phyloP scores from a whole-genome alignment of 2,888 invertebrate genomes.

The Drosophila picticornis region DNA sequence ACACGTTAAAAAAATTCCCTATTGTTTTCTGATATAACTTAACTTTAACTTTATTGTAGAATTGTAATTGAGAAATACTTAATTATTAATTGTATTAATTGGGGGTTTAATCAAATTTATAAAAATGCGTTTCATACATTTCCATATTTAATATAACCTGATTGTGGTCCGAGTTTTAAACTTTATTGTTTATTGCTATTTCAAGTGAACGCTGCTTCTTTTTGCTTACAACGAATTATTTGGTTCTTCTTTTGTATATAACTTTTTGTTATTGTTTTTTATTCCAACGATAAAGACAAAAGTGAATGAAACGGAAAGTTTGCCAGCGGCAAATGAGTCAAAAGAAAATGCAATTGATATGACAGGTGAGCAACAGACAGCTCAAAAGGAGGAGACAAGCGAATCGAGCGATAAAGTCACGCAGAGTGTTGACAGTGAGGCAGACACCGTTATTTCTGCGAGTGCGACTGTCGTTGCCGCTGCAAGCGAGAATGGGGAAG shows the following conservation, averaged over 20 bases:
- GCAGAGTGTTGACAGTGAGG: neutral
- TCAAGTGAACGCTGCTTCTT: neutral
- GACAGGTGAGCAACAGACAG: constrained; percentile 6
- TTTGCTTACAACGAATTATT: neutral
- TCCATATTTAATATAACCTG: neutral
- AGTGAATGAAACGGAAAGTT: constrained; percentile 24
- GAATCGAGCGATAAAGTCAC: constrained; percentile 5
- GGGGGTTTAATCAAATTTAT: neutral
- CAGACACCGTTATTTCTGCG: neutral
- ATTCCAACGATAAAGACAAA: constrained; percentile 31
- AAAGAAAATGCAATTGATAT: constrained; percentile 22
- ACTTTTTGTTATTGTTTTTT: constrained; percentile 23
- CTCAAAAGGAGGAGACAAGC: constrained; percentile 3
- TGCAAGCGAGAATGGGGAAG: constrained; percentile 5
- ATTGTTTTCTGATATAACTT: neutral
- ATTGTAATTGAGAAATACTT: neutral
- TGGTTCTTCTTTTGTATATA: neutral
- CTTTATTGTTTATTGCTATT: neutral
- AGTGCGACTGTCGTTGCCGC: neutral
- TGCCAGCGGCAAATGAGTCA: constrained; percentile 11
- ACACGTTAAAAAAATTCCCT: neutral
- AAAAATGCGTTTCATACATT: neutral
- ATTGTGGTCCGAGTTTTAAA: neutral
- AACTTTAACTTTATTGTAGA: neutral
- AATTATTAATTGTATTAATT: neutral